These are phyloP conservation scores for Minunthozetes semirufus DNA, from an alignment of 2,888 invertebrate genomes.

Conservation along the genomic window DNA sequence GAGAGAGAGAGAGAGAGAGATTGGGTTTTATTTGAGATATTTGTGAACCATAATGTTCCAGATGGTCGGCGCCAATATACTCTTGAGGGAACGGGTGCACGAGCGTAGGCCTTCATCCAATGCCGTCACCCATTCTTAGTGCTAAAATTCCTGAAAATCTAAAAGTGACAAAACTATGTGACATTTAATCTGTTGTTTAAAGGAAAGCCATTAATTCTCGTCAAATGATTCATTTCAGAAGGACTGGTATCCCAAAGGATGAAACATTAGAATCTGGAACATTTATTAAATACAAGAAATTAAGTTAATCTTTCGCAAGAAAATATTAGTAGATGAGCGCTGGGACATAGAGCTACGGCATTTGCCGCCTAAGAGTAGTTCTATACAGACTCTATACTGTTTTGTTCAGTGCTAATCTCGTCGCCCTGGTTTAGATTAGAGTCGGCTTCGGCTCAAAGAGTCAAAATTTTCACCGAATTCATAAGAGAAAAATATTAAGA, in stretches of 20 bases:
- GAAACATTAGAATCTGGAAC: neutral
- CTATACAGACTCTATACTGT: too few relatives aligned
- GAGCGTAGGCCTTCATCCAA: neutral
- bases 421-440: conserved; percentile 16
- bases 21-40: neutral
- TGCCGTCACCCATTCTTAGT: neutral
- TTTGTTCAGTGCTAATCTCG: too few relatives aligned
- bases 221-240: neutral
- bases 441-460: neutral
- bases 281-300: conserved; percentile 11
- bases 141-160: neutral
- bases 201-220: conserved; percentile 1
- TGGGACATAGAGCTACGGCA: neutral
- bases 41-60: neutral
- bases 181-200: neutral
- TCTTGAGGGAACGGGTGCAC: neutral
- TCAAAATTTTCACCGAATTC: too few relatives aligned
- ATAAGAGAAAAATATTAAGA: too few relatives aligned
- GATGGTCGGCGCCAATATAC: conserved; percentile 13
- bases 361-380: neutral
- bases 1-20: neutral
- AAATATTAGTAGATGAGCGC: neutral
- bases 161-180: conserved; percentile 11
- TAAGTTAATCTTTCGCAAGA: neutral
- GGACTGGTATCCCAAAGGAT: neutral